phyloP scores from a whole-genome alignment of 35 echinoderm and acorn worm species.

The Apostichopus californicus region DNA sequence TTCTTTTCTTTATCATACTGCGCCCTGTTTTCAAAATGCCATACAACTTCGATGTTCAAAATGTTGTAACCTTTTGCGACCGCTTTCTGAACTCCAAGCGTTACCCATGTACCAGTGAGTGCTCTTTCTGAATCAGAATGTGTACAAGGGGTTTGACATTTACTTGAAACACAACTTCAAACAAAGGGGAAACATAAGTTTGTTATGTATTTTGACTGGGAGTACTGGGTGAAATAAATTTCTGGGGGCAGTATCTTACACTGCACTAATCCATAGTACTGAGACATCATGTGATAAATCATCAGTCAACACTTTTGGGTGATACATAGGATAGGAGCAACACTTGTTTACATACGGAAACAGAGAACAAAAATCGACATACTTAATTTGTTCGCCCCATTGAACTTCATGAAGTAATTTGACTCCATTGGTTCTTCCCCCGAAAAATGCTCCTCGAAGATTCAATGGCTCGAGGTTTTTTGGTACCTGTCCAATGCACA shows the following conservation, averaged over 20 bases:
- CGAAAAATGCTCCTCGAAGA: constrained; percentile 45
- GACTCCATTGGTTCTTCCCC: constrained; percentile 57
- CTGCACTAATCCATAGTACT: not conserved
- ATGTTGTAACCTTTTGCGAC: constrained; percentile 62
- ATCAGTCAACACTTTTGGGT: constrained; percentile 16
- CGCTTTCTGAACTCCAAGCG: constrained; percentile 60
- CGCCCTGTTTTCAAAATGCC: constrained; percentile 59
- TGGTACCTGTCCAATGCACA: not conserved
- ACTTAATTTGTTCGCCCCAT: constrained; percentile 44
- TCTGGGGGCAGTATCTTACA: constrained; percentile 57
- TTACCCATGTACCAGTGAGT: not conserved
- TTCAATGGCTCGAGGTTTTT: not conserved
- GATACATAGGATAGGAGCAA: not conserved
- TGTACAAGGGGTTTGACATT: not conserved
- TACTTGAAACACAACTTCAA: constrained; percentile 30
- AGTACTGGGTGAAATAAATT: constrained; percentile 59
- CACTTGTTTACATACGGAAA: not conserved
- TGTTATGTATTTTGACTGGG: constrained; percentile 30
- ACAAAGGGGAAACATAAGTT: constrained; percentile 75
- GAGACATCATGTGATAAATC: constrained; percentile 7
- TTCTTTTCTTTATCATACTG: constrained; percentile 45
- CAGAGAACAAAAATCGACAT: constrained; percentile 59
- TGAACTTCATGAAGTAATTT: constrained; percentile 30
- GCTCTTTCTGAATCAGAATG: too few species aligned
- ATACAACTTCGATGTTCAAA: constrained; percentile 56